Percentiles rank a stretch among this genome's conserved stretches.
These are phyloP conservation scores for Sebastes trivittatus DNA, from an alignment of 2,797 vertebrate species.

Conservation along the genomic window DNA sequence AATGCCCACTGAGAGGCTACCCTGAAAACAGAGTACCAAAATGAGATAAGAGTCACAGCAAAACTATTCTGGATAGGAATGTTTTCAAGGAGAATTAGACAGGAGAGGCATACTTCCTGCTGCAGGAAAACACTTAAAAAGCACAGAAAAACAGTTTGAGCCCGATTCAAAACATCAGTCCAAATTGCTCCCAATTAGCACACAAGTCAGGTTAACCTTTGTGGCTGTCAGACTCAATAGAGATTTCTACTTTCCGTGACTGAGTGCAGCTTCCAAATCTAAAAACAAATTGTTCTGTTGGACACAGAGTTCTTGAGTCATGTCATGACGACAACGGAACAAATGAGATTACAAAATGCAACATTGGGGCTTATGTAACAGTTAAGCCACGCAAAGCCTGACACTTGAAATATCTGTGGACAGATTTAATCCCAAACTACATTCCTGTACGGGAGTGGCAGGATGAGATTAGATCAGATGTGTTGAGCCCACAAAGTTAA, in stretches of 20 bases:
- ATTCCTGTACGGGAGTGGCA: neutral
- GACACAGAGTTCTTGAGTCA: neutral
- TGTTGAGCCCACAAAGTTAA: neutral
- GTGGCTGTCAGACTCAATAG: neutral
- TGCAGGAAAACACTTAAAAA: constrained; percentile 31
- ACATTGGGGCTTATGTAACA: constrained; percentile 39
- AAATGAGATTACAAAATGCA: constrained; percentile 46
- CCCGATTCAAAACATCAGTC: constrained; percentile 14
- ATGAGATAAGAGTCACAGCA: neutral
- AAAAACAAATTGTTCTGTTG: neutral
- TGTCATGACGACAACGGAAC: neutral
- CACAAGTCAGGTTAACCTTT: constrained; percentile 9
- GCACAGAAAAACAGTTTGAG: constrained; percentile 33
- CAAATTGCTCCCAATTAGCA: constrained; percentile 43
- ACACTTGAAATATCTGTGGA: constrained; percentile 21
- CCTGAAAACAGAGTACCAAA: neutral
- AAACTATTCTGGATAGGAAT: neutral
- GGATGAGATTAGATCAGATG: constrained; percentile 35
- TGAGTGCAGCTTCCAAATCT: neutral
- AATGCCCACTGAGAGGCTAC: neutral
- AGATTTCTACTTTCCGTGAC: neutral
- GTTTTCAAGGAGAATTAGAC: constrained; percentile 26
- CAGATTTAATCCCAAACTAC: constrained; percentile 46
- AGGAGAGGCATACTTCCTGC: constrained; percentile 4
- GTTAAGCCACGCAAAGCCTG: neutral